Evolutionary conservation across 2,888 invertebrate genomes (phyloP).

Genomic region (Sceliomorpha sp.): DNA sequence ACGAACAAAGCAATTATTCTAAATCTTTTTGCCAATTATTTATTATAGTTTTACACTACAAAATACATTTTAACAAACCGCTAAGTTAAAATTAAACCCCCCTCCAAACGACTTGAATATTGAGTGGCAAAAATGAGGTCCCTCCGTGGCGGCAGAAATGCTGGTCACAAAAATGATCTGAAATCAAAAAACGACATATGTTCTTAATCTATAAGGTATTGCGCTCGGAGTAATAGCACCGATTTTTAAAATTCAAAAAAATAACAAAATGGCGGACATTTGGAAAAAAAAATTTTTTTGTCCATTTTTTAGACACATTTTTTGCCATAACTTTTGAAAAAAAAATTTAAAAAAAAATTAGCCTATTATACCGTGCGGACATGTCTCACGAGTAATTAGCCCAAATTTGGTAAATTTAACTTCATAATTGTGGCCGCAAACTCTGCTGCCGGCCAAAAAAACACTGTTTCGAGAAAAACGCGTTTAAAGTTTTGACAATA

Average conservation of each 20-base stretch:
- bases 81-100: not conserved
- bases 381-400: not conserved
- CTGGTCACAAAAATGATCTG: not conserved
- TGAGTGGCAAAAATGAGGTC: not conserved
- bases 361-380: not conserved
- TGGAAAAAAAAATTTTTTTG: not conserved
- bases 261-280: constrained; percentile 1
- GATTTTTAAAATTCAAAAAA: constrained; percentile 1
- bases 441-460: not conserved
- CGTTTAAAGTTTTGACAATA: constrained; percentile 4
- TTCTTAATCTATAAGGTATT: constrained; percentile 3
- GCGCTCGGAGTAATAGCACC: constrained; percentile 3
- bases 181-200: constrained; percentile 4
- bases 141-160: not conserved
- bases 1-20: too few relatives aligned
- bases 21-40: too few relatives aligned
- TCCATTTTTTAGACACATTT: not conserved
- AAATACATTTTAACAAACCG: too few relatives aligned
- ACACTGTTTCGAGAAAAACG: constrained; percentile 2
- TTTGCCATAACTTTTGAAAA: not conserved
- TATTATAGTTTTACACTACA: too few relatives aligned
- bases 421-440: not conserved
- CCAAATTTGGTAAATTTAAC: not conserved
- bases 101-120: not conserved
- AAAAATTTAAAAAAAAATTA: not conserved